These are phyloP conservation scores for Chroicocephalus ridibundus DNA, from an alignment of 2,113 vertebrate species.

Conservation along the genomic window DNA sequence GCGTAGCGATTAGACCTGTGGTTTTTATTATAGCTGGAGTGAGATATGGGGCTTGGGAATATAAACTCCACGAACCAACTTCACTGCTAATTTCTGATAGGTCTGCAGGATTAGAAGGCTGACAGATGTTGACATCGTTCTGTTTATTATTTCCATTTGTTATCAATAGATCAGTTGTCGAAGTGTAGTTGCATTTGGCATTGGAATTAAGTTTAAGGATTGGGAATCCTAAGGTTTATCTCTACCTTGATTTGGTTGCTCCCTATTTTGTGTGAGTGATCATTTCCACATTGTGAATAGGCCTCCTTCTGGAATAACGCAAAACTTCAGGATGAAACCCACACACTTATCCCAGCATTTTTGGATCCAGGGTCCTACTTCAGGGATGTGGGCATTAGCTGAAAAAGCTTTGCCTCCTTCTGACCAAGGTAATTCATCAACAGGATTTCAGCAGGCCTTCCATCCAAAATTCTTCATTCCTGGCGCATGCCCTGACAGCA, in stretches of 20 bases:
- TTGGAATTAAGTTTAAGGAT: background rate
- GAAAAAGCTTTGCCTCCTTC: background rate
- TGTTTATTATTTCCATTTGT: background rate
- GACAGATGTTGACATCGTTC: background rate
- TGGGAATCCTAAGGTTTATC: background rate
- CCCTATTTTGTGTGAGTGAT: background rate
- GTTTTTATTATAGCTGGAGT: background rate
- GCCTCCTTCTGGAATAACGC: background rate
- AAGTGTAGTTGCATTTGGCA: background rate
- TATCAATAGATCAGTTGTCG: fast-evolving
- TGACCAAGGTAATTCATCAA: background rate
- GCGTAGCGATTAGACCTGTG: background rate
- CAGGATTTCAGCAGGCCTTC: background rate
- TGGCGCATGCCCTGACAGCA: background rate
- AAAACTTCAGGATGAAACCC: background rate
- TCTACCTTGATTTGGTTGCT: background rate
- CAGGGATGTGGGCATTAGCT: background rate
- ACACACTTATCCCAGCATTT: background rate
- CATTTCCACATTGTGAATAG: background rate
- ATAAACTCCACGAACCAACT: background rate
- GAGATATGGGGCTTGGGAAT: background rate
- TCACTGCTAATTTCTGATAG: background rate
- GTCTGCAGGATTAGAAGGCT: background rate
- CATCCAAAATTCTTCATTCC: background rate
- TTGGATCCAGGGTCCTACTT: background rate